Evolutionary conservation across 2,113 vertebrate species (phyloP).

Genomic region (Engystomops pustulosus): DNA sequence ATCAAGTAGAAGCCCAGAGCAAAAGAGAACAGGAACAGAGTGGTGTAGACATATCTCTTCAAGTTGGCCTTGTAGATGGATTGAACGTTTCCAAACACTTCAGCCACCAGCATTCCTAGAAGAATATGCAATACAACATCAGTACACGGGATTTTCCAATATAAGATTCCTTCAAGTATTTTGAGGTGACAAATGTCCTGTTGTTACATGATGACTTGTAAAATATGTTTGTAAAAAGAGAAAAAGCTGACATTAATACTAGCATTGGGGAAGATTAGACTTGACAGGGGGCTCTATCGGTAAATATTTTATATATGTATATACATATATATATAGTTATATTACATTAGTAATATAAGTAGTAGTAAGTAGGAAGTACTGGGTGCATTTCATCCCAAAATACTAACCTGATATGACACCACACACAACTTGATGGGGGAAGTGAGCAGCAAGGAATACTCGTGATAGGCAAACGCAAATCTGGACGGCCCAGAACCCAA

Average conservation of each 20-base stretch:
- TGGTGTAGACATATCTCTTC: conserved; percentile 79
- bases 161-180: too few relatives aligned
- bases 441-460: conserved; percentile 94
- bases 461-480: conserved; percentile 91
- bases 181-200: too few relatives aligned
- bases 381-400: too few relatives aligned
- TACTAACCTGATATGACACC: conserved; percentile 90
- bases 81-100: conserved; percentile 79
- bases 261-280: too few relatives aligned
- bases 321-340: too few relatives aligned
- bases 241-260: too few relatives aligned
- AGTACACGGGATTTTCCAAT: too few relatives aligned
- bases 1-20: conserved; percentile 91
- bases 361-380: not conserved
- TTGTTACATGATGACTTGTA: too few relatives aligned
- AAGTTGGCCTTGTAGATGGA: conserved; percentile 88
- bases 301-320: too few relatives aligned
- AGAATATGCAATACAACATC: not conserved
- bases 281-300: too few relatives aligned
- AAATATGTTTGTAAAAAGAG: too few relatives aligned
- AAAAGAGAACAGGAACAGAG: conserved; percentile 85
- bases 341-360: too few relatives aligned
- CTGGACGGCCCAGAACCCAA: conserved; percentile 85
- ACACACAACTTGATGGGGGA: conserved; percentile 92
- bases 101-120: conserved; percentile 89